phyloP scores from a whole-genome alignment of 2,888 invertebrate genomes.

The Melanostoma scalare region DNA sequence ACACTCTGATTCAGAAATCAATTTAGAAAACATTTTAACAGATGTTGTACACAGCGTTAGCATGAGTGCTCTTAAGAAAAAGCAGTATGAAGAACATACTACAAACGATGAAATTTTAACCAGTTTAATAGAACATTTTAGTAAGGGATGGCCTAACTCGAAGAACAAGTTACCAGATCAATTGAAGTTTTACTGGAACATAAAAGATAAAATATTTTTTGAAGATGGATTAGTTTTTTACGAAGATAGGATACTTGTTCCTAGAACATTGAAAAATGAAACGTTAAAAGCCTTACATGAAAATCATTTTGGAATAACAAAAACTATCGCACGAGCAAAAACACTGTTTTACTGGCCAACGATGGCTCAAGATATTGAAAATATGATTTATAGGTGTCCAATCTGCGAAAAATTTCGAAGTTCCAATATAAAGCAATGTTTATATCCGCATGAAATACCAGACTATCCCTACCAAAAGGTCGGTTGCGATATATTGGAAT shows the following conservation, averaged over 20 bases:
- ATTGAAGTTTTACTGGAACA: constrained; percentile 40
- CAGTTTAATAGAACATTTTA: constrained; percentile 28
- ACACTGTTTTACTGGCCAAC: constrained; percentile 24
- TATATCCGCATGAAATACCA: constrained; percentile 26
- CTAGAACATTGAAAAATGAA: neutral
- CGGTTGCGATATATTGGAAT: constrained; percentile 43
- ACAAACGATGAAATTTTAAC: constrained; percentile 34
- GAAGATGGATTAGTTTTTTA: constrained; percentile 35
- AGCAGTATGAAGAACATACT: constrained; percentile 32
- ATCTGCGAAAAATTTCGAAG: constrained; percentile 27
- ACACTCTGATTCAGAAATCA: constrained; percentile 20
- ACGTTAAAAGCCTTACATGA: constrained; percentile 17
- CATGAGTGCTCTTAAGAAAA: constrained; percentile 42
- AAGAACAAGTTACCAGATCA: constrained; percentile 41
- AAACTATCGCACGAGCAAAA: constrained; percentile 19
- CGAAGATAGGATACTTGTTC: constrained; percentile 19
- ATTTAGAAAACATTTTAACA: constrained; percentile 33
- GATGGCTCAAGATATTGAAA: constrained; percentile 13
- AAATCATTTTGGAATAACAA: constrained; percentile 31
- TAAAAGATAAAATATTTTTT: constrained; percentile 43
- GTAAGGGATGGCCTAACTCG: constrained; percentile 40
- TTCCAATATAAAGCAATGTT: constrained; percentile 13
- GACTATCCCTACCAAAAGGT: constrained; percentile 41
- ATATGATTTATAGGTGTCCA: constrained; percentile 12
- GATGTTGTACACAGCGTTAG: constrained; percentile 43